phyloP scores from a whole-genome alignment of 2,888 invertebrate genomes.

The Osmoderma eremita region DNA sequence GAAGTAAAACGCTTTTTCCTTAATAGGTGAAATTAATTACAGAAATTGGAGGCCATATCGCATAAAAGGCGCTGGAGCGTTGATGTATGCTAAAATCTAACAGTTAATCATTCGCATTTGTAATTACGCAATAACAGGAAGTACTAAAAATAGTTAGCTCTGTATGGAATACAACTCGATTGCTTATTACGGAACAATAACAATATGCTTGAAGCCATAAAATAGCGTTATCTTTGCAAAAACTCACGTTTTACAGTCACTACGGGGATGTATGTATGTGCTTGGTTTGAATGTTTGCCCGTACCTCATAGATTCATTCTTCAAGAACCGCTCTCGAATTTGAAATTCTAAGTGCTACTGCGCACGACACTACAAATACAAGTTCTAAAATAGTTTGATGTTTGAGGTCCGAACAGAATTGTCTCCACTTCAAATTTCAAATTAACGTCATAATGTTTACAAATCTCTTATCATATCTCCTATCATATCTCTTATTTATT shows the following conservation, averaged over 20 bases:
- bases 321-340: no score
- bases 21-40: slow-evolving; percentile 13
- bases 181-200: slow-evolving; percentile 21
- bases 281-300: no score
- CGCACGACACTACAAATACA: no score
- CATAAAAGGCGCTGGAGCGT: background rate
- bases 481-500: no score
- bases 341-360: no score
- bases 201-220: slow-evolving; percentile 5
- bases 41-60: slow-evolving; percentile 1
- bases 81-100: background rate
- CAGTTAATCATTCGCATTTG: slow-evolving; percentile 31
- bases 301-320: no score
- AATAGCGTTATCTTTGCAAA: slow-evolving; percentile 3
- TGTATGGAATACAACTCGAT: slow-evolving; percentile 2
- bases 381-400: no score
- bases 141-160: slow-evolving; percentile 18
- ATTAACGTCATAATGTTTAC: no score
- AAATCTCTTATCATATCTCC: no score
- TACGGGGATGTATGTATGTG: no score
- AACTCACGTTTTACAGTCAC: background rate
- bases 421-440: no score
- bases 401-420: no score
- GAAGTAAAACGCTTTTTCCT: background rate
- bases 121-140: slow-evolving; percentile 26